Evolutionary conservation across 2,113 vertebrate genomes (phyloP).

Genomic region (Arizona elegans): DNA sequence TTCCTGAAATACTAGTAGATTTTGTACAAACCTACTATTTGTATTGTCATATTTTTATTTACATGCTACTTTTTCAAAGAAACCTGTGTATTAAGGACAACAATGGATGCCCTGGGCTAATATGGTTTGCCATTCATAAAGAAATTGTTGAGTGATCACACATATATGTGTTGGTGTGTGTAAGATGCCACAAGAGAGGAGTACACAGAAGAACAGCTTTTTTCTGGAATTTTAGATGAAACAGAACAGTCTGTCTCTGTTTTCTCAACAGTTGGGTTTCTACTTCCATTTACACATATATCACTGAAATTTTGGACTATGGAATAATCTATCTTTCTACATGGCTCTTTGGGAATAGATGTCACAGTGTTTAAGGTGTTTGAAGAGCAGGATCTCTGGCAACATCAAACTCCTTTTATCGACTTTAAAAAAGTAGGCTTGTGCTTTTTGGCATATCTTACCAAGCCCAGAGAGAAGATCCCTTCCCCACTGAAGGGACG

Average conservation of each 20-base stretch:
- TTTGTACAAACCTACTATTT: background rate
- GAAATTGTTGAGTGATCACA: background rate
- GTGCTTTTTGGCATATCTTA: background rate
- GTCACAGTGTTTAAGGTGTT: background rate
- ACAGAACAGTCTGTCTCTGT: background rate
- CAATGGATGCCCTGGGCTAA: background rate
- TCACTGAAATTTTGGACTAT: background rate
- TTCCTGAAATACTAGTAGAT: background rate
- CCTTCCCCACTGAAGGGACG: background rate
- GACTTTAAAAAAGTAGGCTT: background rate
- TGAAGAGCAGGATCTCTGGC: background rate
- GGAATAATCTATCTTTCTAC: background rate
- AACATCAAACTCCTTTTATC: background rate
- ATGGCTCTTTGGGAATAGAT: background rate
- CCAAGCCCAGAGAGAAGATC: background rate
- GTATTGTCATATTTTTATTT: background rate
- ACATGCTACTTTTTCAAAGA: background rate
- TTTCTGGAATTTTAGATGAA: background rate
- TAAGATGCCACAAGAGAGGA: background rate
- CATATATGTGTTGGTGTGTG: no score
- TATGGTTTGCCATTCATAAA: background rate
- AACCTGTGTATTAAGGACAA: background rate
- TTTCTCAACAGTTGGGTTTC: background rate
- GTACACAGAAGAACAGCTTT: background rate
- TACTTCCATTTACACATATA: background rate